Conservation (phyloP, 2,888 invertebrate species). For the Cryptocephalus primarius region DNA sequence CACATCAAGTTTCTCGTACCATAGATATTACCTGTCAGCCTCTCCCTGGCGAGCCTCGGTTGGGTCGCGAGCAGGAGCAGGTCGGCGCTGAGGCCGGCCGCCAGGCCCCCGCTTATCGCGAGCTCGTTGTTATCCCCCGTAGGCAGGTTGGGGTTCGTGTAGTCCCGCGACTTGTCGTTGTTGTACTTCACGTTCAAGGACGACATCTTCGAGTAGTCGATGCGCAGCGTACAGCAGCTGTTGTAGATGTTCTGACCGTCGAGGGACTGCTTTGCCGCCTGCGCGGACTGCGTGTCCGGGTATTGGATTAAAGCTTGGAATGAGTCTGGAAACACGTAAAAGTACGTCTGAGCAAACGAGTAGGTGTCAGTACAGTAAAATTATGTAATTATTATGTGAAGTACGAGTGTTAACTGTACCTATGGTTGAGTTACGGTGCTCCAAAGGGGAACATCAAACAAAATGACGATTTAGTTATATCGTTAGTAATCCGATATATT, state of each 20-base stretch:
- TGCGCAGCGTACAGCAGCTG: conserved; percentile 97
- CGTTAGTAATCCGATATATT: too few species aligned
- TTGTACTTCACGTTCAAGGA: conserved; percentile 98
- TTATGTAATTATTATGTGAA: too few species aligned
- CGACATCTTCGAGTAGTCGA: conserved; percentile 98
- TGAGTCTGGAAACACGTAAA: conserved; percentile 59
- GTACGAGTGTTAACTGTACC: too few species aligned
- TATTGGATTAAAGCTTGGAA: conserved; percentile 99
- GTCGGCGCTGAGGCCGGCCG: conserved; percentile 52
- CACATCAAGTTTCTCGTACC: too few species aligned
- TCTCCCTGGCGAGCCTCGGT: conserved; percentile 41
- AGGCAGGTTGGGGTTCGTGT: conserved; percentile 96
- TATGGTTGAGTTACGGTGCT: too few species aligned
- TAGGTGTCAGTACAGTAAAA: neutral
- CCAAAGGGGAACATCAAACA: too few species aligned
- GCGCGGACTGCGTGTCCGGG: conserved; percentile 92
- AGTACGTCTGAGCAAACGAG: neutral
- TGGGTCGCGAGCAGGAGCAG: conserved; percentile 47
- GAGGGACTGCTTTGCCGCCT: conserved; percentile 91
- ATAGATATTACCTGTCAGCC: conserved; percentile 35
- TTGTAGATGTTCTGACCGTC: conserved; percentile 99
- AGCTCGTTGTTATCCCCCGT: conserved; percentile 81
- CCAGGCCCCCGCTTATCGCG: conserved; percentile 42
- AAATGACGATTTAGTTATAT: too few species aligned
- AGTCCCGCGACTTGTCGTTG: conserved; percentile 99